Conservation (phyloP, 2,888 invertebrate species). For the Drosophila neotestacea region DNA sequence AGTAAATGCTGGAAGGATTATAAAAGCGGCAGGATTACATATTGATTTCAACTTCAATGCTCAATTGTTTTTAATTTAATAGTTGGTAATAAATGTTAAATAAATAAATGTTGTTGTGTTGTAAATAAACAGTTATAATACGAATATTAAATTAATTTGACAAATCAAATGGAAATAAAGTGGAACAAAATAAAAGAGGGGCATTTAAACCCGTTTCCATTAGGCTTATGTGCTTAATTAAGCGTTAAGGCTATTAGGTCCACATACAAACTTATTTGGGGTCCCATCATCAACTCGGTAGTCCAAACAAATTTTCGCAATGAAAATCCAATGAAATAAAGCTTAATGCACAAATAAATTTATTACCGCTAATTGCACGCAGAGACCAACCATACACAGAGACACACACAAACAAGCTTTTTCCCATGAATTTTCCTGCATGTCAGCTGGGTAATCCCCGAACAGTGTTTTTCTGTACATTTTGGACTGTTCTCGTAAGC, state of each 20-base stretch:
- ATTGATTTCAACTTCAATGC: slow-evolving; percentile 21
- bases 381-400: slow-evolving; percentile 20
- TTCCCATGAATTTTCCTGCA: slow-evolving; percentile 19
- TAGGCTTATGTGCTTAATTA: slow-evolving; percentile 56
- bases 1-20: slow-evolving; percentile 52
- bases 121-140: slow-evolving; percentile 24
- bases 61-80: slow-evolving; percentile 14
- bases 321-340: slow-evolving; percentile 44
- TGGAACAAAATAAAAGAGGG: background rate
- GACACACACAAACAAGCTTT: slow-evolving; percentile 13
- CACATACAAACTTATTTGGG: background rate
- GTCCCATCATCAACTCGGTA: slow-evolving; percentile 7
- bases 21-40: slow-evolving; percentile 26
- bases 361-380: slow-evolving; percentile 60
- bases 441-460: slow-evolving; percentile 38
- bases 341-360: slow-evolving; percentile 59
- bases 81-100: background rate
- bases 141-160: slow-evolving; percentile 14
- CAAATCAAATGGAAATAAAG: slow-evolving; percentile 23
- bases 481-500: slow-evolving; percentile 17
- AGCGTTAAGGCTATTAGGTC: slow-evolving; percentile 52
- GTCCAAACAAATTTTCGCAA: slow-evolving; percentile 30
- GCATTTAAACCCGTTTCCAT: slow-evolving; percentile 48
- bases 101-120: background rate
- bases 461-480: slow-evolving; percentile 18